Conservation (phyloP, 1,140 invertebrate genomes). For the Tachypleus tridentatus region DNA sequence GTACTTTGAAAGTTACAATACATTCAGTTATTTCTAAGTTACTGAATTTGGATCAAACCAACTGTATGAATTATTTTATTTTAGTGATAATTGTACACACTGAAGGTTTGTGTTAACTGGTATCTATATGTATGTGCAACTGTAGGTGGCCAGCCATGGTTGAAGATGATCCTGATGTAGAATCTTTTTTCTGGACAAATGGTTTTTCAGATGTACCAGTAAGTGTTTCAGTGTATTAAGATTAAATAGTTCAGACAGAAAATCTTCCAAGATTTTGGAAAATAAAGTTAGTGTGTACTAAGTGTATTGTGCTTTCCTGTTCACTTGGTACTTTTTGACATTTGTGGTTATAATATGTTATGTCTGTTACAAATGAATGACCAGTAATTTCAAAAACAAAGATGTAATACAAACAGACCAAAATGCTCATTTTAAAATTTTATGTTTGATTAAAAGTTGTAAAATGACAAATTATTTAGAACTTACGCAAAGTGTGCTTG, state of each 20-base stretch:
- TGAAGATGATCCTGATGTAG: slow-evolving; percentile 50
- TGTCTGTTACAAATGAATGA: no score
- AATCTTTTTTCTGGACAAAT: slow-evolving; percentile 45
- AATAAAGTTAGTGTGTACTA: no score
- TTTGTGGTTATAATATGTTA: no score
- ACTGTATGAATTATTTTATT: not conserved
- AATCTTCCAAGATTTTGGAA: not conserved
- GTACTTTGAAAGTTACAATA: not conserved
- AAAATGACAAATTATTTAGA: no score
- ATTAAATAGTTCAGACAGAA: not conserved
- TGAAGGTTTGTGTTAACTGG: not conserved
- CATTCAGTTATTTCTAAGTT: not conserved
- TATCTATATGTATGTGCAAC: not conserved
- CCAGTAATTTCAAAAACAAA: no score
- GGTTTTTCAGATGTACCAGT: slow-evolving; percentile 19
- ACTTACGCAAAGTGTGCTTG: no score
- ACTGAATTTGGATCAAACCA: not conserved
- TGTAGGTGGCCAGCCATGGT: slow-evolving; percentile 54
- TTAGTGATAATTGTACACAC: not conserved
- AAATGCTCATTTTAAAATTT: no score
- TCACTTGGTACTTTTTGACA: no score
- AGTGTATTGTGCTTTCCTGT: no score
- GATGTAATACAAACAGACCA: no score
- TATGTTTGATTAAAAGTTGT: no score
- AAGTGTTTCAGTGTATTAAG: not conserved